Conservation (phyloP, 1,140 invertebrate genomes). For the Trissolcus basalis region DNA sequence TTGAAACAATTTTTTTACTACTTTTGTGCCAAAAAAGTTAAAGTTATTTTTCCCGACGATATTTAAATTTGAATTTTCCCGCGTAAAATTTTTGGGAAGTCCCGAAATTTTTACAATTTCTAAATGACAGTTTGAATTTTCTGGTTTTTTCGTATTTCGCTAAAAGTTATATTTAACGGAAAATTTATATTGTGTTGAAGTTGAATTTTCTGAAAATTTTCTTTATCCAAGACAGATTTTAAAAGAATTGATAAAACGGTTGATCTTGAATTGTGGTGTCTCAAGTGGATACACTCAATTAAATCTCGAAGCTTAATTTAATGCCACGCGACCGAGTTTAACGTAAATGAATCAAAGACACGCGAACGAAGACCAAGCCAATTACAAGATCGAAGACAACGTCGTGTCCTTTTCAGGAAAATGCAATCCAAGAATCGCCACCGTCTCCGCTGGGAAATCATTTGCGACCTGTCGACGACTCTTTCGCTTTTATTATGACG, state of each 20-base stretch:
- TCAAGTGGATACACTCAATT: constrained; percentile 62
- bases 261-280: constrained; percentile 35
- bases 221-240: background rate
- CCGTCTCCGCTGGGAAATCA: constrained; percentile 39
- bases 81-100: no score
- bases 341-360: constrained; percentile 46
- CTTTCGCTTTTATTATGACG: constrained; percentile 20
- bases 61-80: no score
- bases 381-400: constrained; percentile 26
- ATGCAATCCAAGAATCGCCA: constrained; percentile 21
- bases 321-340: constrained; percentile 46
- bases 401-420: constrained; percentile 36
- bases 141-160: no score
- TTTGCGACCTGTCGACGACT: constrained; percentile 25
- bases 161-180: no score
- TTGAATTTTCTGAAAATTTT: no score
- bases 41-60: no score
- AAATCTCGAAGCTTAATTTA: constrained; percentile 60
- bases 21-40: no score
- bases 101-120: no score
- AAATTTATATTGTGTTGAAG: no score
- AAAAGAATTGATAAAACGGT: constrained; percentile 40
- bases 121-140: no score
- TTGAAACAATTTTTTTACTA: no score
- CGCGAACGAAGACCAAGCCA: constrained; percentile 33